Evolutionary conservation across 2,113 vertebrate species (phyloP), one percentile per base, ranked within the genome.

Genomic region (Mungos mungo): DNA sequence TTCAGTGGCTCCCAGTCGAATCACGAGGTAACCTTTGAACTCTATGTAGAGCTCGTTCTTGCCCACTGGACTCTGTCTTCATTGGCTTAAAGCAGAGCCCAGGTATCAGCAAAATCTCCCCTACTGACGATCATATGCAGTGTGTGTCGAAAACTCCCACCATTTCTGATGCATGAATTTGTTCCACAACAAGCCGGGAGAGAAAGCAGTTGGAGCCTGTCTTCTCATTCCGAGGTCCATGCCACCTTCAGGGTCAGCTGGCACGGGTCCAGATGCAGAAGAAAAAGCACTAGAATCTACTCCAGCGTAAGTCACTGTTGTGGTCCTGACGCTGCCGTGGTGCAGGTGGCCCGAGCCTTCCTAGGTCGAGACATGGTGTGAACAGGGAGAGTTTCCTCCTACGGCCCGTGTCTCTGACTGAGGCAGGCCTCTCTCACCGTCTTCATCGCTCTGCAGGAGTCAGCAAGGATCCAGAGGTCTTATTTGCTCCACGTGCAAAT

Each of bases 351-450:
- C 50, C 23, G 19, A 0, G 2, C 16, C 14, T 12, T 4, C 35
- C 60, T 15, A 45, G 35, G 31, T 13, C 68, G 19, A 3, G 18
- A 16, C 15, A 1, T 19, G 2, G 4, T 7, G 15, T 3, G 38
- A 54, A 4, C 50, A 57, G 1, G 5, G 47, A 19, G 15, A 31
- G 35, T 4, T n/a, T n/a, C 72, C 38, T 65, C 14, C 19, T 12
- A 31, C 3, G 7, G 45, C 76, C 18, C 0, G 7, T 0, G 4
- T 31, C 18, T 10, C 60, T 1, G 2, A 11, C 60, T 1, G 2
- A 11, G 3, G 7, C 3, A 23, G 33, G 25, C 60, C 3, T 11
- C 52, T 25, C 3, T 1, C 3, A 5, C 76, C 38, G 27, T 25
- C 54, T 60, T 77, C 41, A 18, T 11, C 11, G 38, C n/a, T 47